Base-by-base conservation (phyloP, 2,888 invertebrate species). In the Urechis unicinctus region DNA sequence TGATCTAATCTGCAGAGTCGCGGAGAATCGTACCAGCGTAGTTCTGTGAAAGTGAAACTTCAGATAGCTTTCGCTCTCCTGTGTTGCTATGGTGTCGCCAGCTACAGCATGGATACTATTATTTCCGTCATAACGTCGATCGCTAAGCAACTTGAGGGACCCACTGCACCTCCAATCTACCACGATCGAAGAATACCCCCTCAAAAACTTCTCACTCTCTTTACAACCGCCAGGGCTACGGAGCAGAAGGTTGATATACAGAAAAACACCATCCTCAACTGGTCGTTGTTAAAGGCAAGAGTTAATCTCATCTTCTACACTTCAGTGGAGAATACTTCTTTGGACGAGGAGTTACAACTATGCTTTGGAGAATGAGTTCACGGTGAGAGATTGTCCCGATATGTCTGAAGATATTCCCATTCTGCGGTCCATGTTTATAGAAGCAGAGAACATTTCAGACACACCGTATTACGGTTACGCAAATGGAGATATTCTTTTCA, bases 401-500 rank as follows among this genome's bases (percentile, higher is more conserved):
- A 13, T 36, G 36, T 9, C 36, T 36, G 36, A 17, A 28, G 2
- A 28, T 28, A 50, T 56, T 5, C 56, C 56, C 2, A 42, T 56
- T 6, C 31, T 56, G n/a, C 28, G 56, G 5, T 50, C 47, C 36
- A 56, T 56, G 56, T 56, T 53, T 46, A 26, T 56, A 9, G 43
- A 56, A n/a, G 56, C 56, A 2, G 52, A 56, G 30, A n/a, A 9
- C 17, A 41, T 31, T 3, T 49, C 31, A 30, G 4, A 47, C 6
- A 49, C 48, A 17, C 41, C 52, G 31, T 56, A 41, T 30, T 56
- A 56, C 43, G 56, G 51, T 2, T 56, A 56, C 22, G 53, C 50
- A 2, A 56, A 56, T 49, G 49, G 44, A 9, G 56, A 56, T 29
- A 56, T 56, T 26, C 49, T 56, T 21, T 56, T 56, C 49, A 49